Percentiles rank a stretch among this genome's conserved stretches.
phyloP scores from a whole-genome alignment of 2,888 invertebrate species.

The Diarsia brunnea region DNA sequence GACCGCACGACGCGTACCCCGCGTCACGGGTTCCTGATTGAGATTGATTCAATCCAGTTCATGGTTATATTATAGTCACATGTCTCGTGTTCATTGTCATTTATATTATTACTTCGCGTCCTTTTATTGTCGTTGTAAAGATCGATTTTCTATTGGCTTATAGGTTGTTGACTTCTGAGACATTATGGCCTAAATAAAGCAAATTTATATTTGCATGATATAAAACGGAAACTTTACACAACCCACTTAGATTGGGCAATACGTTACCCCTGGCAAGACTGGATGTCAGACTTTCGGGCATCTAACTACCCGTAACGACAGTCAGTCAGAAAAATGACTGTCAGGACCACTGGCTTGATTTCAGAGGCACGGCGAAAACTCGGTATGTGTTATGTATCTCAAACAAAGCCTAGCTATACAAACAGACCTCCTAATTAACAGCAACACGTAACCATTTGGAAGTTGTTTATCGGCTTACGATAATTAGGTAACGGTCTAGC shows the following conservation, averaged over 20 bases:
- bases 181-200: background rate
- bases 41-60: slow-evolving; percentile 65
- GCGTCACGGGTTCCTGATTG: slow-evolving; percentile 57
- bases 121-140: slow-evolving; percentile 15
- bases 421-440: slow-evolving; percentile 32
- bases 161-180: background rate
- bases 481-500: slow-evolving; percentile 3
- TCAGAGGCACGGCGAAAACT: too few species aligned
- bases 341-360: too few species aligned
- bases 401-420: background rate
- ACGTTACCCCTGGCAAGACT: too few species aligned
- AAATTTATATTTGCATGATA: background rate
- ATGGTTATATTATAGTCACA: slow-evolving; percentile 57
- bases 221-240: background rate
- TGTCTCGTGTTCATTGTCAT: slow-evolving; percentile 44
- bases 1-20: slow-evolving; percentile 31
- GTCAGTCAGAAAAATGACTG: too few species aligned
- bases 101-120: slow-evolving; percentile 40
- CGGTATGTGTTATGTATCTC: too few species aligned
- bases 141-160: slow-evolving; percentile 37
- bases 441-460: slow-evolving; percentile 20
- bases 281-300: too few species aligned
- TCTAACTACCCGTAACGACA: too few species aligned
- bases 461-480: slow-evolving; percentile 25
- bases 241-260: too few species aligned